Percentiles rank a stretch among this genome's conserved stretches.
phyloP scores from a whole-genome alignment of 2,113 vertebrate species.

The Zosterops pallidus region DNA sequence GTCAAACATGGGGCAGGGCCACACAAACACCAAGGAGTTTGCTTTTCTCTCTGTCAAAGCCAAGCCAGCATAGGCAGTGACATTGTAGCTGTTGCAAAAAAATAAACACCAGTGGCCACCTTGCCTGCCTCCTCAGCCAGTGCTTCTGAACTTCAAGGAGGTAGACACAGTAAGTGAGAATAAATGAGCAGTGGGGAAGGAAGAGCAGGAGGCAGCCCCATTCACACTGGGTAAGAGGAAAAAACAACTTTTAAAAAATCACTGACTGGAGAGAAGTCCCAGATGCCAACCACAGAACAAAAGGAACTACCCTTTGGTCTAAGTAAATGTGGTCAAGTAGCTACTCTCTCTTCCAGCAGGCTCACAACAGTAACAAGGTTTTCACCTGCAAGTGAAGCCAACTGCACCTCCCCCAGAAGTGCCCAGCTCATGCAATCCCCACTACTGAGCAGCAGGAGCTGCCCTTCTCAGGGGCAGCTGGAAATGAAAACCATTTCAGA shows the following conservation, averaged over 20 bases:
- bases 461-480: not conserved
- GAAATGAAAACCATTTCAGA: not conserved
- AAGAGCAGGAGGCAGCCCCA: not conserved
- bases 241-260: not conserved
- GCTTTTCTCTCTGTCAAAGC: not conserved
- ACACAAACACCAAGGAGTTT: not conserved
- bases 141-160: not conserved
- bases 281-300: conserved; percentile 1
- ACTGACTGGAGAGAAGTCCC: not conserved
- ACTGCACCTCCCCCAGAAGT: not conserved
- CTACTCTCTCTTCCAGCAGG: not conserved
- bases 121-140: not conserved
- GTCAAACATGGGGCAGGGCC: fast-evolving
- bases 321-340: not conserved
- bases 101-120: not conserved
- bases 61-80: not conserved
- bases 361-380: not conserved
- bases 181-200: not conserved
- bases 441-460: not conserved
- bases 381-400: not conserved
- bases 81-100: not conserved
- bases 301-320: not conserved
- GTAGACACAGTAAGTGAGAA: not conserved
- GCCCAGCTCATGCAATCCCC: not conserved
- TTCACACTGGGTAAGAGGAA: not conserved